These are phyloP conservation scores for Drosophila jambulina DNA, from an alignment of 1,140 invertebrate genomes.

Conservation along the genomic window DNA sequence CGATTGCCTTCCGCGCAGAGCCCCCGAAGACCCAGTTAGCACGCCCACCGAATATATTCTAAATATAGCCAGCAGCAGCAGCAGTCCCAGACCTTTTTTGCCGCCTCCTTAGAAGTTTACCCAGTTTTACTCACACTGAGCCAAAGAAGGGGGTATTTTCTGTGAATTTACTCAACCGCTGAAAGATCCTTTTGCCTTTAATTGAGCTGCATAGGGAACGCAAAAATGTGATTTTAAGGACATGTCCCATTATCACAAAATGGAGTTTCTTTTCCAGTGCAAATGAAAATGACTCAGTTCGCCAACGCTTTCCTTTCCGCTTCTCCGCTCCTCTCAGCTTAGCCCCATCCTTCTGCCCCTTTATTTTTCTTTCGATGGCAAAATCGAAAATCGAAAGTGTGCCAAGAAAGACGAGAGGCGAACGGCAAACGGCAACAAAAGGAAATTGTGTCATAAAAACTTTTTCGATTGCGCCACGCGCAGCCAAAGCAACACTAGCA, in stretches of 20 bases:
- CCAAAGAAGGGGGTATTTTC: background rate
- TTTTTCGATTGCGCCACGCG: slow-evolving; percentile 79
- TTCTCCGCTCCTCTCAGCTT: background rate
- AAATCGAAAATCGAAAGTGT: slow-evolving; percentile 83
- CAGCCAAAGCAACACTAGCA: slow-evolving; percentile 53
- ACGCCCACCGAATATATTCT: slow-evolving; percentile 38
- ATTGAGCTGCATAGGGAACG: background rate
- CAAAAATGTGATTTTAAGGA: background rate
- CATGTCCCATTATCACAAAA: background rate
- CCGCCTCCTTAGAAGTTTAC: slow-evolving; percentile 13
- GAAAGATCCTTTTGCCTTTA: too few species aligned
- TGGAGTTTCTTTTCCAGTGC: slow-evolving; percentile 4
- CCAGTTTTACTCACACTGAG: background rate
- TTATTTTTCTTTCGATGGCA: slow-evolving; percentile 35
- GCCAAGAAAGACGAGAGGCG: slow-evolving; percentile 57
- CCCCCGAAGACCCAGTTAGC: slow-evolving; percentile 22
- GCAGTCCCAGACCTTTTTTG: slow-evolving; percentile 24
- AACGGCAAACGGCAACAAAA: slow-evolving; percentile 69
- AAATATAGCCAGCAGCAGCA: slow-evolving; percentile 41
- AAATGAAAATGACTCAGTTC: slow-evolving; percentile 34
- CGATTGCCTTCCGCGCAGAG: slow-evolving; percentile 25
- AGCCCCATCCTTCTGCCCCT: slow-evolving; percentile 6
- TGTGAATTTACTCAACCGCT: background rate
- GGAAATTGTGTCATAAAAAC: slow-evolving; percentile 81
- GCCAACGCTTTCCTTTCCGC: background rate